These are phyloP conservation scores for Hydropsyche tenuis DNA, from an alignment of 1,140 invertebrate genomes.

Conservation along the genomic window DNA sequence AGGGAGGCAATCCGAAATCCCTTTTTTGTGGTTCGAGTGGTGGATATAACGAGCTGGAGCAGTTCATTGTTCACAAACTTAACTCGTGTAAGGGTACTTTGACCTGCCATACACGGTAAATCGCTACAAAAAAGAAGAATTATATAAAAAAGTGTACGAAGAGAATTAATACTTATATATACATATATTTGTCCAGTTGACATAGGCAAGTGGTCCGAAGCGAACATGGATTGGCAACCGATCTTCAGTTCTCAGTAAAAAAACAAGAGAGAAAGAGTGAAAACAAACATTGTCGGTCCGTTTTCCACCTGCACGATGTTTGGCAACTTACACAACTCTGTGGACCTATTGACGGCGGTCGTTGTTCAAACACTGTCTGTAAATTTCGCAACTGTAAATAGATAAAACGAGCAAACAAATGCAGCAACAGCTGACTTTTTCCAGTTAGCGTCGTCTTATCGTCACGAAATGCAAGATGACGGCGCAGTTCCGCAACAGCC, in stretches of 20 bases:
- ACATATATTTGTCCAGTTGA: no score
- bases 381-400: constrained; percentile 33
- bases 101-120: no score
- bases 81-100: neutral
- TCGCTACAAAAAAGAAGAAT: no score
- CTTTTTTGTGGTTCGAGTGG: neutral
- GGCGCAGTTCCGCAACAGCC: neutral
- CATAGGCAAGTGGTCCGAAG: no score
- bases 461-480: constrained; percentile 11
- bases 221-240: no score
- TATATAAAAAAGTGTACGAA: no score
- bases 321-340: neutral
- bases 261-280: no score
- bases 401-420: constrained; percentile 31
- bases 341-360: neutral
- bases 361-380: constrained; percentile 19
- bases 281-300: neutral
- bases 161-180: no score
- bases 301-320: constrained; percentile 3
- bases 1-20: constrained; percentile 9
- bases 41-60: neutral
- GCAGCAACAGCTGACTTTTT: constrained; percentile 15
- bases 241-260: no score
- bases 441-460: constrained; percentile 12
- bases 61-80: constrained; percentile 6